These are phyloP conservation scores for Caracal caracal DNA, from an alignment of 2,113 vertebrate genomes.

Conservation along the genomic window DNA sequence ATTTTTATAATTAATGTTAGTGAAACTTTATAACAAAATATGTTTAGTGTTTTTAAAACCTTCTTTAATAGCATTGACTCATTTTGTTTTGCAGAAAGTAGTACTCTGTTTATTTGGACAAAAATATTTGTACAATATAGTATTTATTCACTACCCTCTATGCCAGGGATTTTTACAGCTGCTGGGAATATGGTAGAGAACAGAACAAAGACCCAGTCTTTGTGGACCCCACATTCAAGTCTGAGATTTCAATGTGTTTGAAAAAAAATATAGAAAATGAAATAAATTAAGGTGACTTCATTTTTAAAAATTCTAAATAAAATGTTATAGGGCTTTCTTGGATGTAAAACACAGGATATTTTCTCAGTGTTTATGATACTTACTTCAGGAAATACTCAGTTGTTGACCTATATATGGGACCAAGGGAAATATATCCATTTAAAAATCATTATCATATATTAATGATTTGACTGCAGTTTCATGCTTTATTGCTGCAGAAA, in stretches of 20 bases:
- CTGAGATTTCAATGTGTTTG: not conserved
- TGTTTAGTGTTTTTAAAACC: not conserved
- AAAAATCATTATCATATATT: not conserved
- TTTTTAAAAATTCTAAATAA: conserved; percentile 18
- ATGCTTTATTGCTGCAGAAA: not conserved
- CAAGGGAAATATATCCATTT: not conserved
- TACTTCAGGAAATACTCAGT: not conserved
- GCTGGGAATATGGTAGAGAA: not conserved
- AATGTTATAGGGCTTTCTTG: conserved; percentile 22
- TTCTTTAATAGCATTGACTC: not conserved
- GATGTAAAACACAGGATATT: not conserved
- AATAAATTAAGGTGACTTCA: not conserved
- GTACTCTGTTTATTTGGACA: not conserved
- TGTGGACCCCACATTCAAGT: not conserved
- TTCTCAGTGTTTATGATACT: not conserved
- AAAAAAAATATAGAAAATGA: not conserved
- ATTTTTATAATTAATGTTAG: not conserved
- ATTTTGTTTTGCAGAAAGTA: not conserved
- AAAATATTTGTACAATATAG: not conserved
- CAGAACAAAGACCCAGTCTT: not conserved
- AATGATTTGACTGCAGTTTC: conserved; percentile 8
- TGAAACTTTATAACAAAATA: not conserved
- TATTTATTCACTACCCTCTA: not conserved
- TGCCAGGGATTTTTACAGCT: not conserved
- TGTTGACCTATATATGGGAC: not conserved